Percentiles rank a stretch among this genome's conserved stretches.
These are phyloP conservation scores for Hipparchia sbordonii DNA, from an alignment of 2,888 invertebrate species.

Conservation along the genomic window DNA sequence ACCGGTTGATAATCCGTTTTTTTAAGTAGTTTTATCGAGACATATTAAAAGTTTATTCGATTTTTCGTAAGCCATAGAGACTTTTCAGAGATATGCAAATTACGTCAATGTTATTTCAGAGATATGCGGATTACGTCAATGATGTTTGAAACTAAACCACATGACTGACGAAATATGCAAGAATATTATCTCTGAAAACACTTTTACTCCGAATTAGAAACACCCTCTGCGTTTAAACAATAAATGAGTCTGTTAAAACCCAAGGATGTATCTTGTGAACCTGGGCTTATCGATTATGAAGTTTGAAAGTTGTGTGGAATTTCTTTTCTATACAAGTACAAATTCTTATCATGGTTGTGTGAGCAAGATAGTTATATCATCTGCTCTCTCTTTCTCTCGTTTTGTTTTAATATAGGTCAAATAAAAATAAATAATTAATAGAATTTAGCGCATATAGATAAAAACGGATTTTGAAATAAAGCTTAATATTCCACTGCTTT, in stretches of 20 bases:
- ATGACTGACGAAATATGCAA: too few relatives aligned
- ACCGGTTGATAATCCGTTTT: too few relatives aligned
- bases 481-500: not conserved
- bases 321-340: conserved; percentile 10
- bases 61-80: too few relatives aligned
- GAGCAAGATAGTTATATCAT: conserved; percentile 35
- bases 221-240: not conserved
- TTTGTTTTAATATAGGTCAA: conserved; percentile 10
- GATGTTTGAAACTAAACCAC: too few relatives aligned
- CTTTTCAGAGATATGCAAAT: too few relatives aligned
- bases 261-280: conserved; percentile 70
- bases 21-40: too few relatives aligned
- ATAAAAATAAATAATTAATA: not conserved
- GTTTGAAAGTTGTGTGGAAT: conserved; percentile 4
- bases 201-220: not conserved
- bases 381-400: conserved; percentile 29
- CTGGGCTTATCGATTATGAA: conserved; percentile 42
- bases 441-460: not conserved
- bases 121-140: too few relatives aligned
- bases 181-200: too few relatives aligned
- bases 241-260: conserved; percentile 57
- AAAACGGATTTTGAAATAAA: not conserved
- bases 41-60: too few relatives aligned
- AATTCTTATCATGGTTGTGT: conserved; percentile 37
- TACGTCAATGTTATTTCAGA: too few relatives aligned